Base-by-base conservation (phyloP, 2,113 vertebrate species). In the Camelus bactrianus region DNA sequence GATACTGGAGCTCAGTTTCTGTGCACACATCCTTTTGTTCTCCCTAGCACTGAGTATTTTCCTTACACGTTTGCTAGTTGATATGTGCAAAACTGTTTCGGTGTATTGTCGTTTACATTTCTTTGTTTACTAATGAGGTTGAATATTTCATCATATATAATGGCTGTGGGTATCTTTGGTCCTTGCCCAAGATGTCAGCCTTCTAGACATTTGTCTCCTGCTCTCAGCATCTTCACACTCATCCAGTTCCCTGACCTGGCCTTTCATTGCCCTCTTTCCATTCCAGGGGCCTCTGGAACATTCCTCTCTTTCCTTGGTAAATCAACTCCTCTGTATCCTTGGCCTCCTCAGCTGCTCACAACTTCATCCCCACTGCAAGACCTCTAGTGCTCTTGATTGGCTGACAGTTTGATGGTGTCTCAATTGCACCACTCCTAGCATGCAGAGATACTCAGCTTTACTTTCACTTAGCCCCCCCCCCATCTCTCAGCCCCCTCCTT, bases 71-170 rank as follows among this genome's bases (percentile, higher is more conserved):
- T 94, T 96, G 72, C 81, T 30, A 56, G 0, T 80, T 87, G 75
- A 88, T 50, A 22, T 7, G 19, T 88, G 26, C 77, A 94, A 72
- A 91, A 81, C 90, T 32, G 6, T 72, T 67, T 82, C n/a, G 22
- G 35, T 94, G 81, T 93, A 19, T 94, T 88, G 42, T 94, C 50
- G 19, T 87, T 92, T 75, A 60, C 42, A 42, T 56, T 32, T 58
- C 58, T 93, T 77, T 77, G 75, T 80, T 88, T 89, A 67, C 48
- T 77, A 28, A 46, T 65, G 46, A 85, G 38, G n/a, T 67, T 83
- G 75, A 90, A 67, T 85, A 50, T 67, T 93, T 73, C 54, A 62
- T 67, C 35, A 32, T 32, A 12, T 65, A 24, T 72, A 62, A 42
- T 75, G 50, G 32, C n/a, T 83, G 8, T 87, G 24, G 48, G 20